A percentile compares a stretch with the other conserved stretches of the same genome.
Evolutionary conservation across 2,797 vertebrate genomes (phyloP).

Genomic region (Danio kyathit): DNA sequence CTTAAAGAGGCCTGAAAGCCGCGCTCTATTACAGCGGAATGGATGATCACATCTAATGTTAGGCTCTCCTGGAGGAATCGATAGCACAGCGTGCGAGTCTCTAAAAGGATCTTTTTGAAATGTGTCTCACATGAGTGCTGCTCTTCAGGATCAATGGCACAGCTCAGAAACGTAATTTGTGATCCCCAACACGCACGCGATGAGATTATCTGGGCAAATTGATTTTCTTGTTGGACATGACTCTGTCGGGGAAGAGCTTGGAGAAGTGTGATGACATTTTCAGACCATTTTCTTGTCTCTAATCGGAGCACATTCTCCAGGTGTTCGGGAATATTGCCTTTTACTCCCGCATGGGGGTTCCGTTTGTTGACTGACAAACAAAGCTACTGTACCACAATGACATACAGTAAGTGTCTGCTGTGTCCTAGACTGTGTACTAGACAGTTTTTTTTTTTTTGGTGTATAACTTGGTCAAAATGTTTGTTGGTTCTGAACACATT

Average conservation of each 20-base stretch:
- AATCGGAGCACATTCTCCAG: constrained; percentile 10
- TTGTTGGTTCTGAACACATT: background rate
- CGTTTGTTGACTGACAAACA: background rate
- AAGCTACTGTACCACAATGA: background rate
- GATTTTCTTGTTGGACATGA: constrained; percentile 36
- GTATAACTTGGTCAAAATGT: background rate
- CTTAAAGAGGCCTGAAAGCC: constrained; percentile 33
- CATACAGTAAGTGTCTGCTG: background rate
- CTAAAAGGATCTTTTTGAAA: constrained; percentile 31
- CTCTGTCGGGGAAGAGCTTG: background rate
- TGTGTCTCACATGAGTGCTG: constrained; percentile 24
- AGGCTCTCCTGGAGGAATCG: constrained; percentile 18
- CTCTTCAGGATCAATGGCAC: constrained; percentile 44
- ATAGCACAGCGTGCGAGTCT: constrained; percentile 9
- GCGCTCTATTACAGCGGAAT: constrained; percentile 28
- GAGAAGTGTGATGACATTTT: constrained; percentile 29
- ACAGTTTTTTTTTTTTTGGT: too few species aligned
- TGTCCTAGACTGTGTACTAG: background rate
- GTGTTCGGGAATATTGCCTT: background rate
- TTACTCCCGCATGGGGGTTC: background rate
- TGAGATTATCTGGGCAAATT: constrained; percentile 53
- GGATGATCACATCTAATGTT: constrained; percentile 43
- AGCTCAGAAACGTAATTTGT: constrained; percentile 43
- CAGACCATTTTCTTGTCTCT: background rate
- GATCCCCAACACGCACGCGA: constrained; percentile 37